These are phyloP conservation scores for Ophion ellenae DNA, from an alignment of 2,888 invertebrate species.

Conservation along the genomic window DNA sequence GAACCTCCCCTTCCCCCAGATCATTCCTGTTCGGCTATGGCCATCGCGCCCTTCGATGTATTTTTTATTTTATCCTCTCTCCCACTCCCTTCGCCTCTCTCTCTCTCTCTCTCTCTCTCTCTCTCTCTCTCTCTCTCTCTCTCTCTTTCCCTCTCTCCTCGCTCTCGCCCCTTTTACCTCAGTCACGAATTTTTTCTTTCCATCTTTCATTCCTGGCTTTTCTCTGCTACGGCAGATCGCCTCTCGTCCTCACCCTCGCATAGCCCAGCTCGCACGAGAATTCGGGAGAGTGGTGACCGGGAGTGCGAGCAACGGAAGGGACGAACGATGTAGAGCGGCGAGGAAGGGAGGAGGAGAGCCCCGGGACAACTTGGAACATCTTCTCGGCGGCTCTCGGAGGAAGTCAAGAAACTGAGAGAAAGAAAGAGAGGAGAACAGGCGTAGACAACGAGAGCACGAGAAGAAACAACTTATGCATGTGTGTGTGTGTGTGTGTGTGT, in stretches of 20 bases:
- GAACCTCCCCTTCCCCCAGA: conserved; percentile 67
- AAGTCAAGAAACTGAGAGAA: conserved; percentile 75
- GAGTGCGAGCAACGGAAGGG: conserved; percentile 45
- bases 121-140: conserved; percentile 51
- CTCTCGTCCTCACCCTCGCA: conserved; percentile 45
- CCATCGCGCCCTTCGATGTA: conserved; percentile 56
- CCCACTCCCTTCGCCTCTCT: conserved; percentile 34
- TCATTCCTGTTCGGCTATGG: conserved; percentile 63
- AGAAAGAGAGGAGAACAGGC: conserved; percentile 17
- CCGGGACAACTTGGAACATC: conserved; percentile 54
- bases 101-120: too few species aligned
- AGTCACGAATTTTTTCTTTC: conserved; percentile 48
- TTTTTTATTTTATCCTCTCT: conserved; percentile 64
- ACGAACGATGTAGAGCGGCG: conserved; percentile 38
- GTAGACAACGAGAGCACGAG: conserved; percentile 41
- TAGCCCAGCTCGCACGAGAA: conserved; percentile 36
- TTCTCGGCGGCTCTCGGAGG: conserved; percentile 49
- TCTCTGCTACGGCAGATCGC: conserved; percentile 26
- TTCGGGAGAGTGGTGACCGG: conserved; percentile 47
- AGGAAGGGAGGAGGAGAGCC: conserved; percentile 54
- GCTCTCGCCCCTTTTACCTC: conserved; percentile 49
- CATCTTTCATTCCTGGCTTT: conserved; percentile 52
- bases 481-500: conserved; percentile 59
- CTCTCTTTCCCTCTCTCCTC: conserved; percentile 60
- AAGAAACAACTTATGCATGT: conserved; percentile 31